phyloP scores from a whole-genome alignment of 1,140 invertebrate genomes.

The Hestina assimilis region DNA sequence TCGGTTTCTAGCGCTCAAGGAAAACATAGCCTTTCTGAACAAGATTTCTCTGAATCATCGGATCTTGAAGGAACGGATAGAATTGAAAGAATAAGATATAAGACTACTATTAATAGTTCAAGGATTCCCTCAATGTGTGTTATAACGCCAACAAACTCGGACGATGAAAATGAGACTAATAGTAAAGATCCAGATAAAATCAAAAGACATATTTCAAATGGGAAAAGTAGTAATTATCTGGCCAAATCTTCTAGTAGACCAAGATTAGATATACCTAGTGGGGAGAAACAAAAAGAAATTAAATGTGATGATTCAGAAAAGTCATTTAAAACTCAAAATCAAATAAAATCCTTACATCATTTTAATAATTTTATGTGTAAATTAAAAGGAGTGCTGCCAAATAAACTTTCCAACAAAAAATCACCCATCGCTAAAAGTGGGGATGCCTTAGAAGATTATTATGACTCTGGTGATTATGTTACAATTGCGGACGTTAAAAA shows the following conservation, averaged over 20 bases:
- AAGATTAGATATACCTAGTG: conserved; percentile 71
- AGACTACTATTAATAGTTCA: conserved; percentile 91
- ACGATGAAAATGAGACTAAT: conserved; percentile 85
- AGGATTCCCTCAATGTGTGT: conserved; percentile 95
- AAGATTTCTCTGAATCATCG: conserved; percentile 88
- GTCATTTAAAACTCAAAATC: conserved; percentile 46
- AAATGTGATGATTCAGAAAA: conserved; percentile 51
- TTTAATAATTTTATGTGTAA: conserved; percentile 82
- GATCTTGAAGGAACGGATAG: conserved; percentile 90
- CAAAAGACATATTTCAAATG: conserved; percentile 30
- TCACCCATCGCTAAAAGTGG: conserved; percentile 74
- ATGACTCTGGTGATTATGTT: conserved; percentile 87
- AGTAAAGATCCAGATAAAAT: conserved; percentile 48
- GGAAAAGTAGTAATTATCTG: conserved; percentile 32
- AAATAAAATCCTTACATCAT: conserved; percentile 76
- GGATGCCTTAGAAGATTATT: conserved; percentile 60
- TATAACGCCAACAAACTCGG: conserved; percentile 91
- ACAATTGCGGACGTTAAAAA: conserved; percentile 90
- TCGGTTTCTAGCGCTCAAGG: conserved; percentile 83
- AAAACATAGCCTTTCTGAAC: conserved; percentile 84
- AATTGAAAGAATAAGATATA: conserved; percentile 90
- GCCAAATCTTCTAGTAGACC: conserved; percentile 50
- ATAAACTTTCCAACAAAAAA: conserved; percentile 77
- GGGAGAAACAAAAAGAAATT: conserved; percentile 53
- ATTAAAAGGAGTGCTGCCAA: conserved; percentile 81